phyloP scores from a whole-genome alignment of 2,888 invertebrate genomes.

The Eilema caniola region DNA sequence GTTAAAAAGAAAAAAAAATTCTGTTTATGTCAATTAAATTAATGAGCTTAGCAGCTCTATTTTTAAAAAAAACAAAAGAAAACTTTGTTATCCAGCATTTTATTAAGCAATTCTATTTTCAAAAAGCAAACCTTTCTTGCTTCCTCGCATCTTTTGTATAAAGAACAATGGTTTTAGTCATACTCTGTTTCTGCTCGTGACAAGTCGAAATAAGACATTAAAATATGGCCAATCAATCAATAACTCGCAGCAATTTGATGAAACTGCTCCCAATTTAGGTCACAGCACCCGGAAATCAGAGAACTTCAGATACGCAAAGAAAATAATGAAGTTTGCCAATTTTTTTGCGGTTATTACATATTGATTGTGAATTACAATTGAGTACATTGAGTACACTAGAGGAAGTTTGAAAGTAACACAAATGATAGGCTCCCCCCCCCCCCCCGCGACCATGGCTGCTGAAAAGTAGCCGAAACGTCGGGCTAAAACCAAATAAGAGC shows the following conservation, averaged over 20 bases:
- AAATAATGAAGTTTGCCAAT: neutral
- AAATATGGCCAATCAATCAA: neutral
- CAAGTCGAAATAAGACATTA: neutral
- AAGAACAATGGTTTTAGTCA: neutral
- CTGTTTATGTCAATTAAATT: no score
- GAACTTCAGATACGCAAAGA: neutral
- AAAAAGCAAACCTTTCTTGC: neutral
- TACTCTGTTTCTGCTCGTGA: neutral
- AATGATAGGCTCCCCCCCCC: no score
- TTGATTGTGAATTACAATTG: neutral
- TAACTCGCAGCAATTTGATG: neutral
- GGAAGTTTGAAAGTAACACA: neutral
- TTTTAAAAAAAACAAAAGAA: no score
- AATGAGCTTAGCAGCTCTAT: no score
- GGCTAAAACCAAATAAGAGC: no score
- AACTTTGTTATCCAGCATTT: no score
- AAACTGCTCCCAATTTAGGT: neutral
- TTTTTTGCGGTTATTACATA: neutral
- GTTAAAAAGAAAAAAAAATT: no score
- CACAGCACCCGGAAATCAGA: neutral
- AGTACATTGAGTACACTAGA: neutral
- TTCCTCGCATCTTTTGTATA: neutral
- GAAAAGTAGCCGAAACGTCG: no score
- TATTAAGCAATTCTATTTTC: no score
- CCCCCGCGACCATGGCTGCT: no score